phyloP scores from a whole-genome alignment of 2,113 vertebrate genomes.

The Corynorhinus townsendii region DNA sequence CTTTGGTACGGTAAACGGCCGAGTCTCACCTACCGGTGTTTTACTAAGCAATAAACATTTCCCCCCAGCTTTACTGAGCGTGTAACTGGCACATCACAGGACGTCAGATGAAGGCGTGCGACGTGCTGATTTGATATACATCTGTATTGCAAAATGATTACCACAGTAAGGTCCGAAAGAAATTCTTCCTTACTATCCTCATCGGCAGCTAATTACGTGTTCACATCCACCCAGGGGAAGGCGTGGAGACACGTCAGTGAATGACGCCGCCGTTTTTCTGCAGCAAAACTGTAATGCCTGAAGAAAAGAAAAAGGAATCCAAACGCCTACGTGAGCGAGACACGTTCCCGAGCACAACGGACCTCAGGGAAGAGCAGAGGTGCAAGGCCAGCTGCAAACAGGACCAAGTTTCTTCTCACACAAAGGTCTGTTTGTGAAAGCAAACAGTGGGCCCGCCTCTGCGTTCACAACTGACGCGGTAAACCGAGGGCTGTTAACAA shows the following conservation, averaged over 20 bases:
- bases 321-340: neutral
- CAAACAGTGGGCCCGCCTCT: neutral
- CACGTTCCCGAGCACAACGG: neutral
- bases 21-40: neutral
- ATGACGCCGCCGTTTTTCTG: fast-evolving
- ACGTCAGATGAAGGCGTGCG: neutral
- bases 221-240: neutral
- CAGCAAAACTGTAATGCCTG: neutral
- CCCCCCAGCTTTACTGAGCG: neutral
- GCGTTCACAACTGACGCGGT: neutral
- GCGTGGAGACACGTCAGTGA: neutral
- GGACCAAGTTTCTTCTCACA: neutral
- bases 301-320: neutral
- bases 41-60: neutral
- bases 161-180: neutral
- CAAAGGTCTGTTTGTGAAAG: neutral
- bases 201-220: neutral
- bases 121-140: neutral
- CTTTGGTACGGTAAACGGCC: neutral
- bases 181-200: neutral
- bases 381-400: neutral
- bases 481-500: neutral
- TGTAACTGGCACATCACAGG: neutral
- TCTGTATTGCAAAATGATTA: neutral
- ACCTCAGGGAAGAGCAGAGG: neutral